Percentiles rank a stretch among this genome's conserved stretches.
phyloP scores from a whole-genome alignment of 1,140 invertebrate species.

The Delia radicum region DNA sequence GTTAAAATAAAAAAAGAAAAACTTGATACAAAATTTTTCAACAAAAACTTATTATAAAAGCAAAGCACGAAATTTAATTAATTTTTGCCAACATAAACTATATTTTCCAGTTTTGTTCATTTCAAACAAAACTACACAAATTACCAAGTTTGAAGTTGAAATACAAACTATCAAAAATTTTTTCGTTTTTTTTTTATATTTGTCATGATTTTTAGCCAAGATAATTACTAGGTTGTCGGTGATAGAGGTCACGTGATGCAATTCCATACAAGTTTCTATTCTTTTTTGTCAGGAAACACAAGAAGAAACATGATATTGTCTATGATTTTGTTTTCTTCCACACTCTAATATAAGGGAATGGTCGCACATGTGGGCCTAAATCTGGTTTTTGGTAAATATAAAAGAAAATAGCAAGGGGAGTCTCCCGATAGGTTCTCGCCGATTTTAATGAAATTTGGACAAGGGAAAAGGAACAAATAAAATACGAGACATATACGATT shows the following conservation, averaged over 20 bases:
- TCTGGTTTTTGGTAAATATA: background rate
- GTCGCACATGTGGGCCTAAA: background rate
- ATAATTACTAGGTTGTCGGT: background rate
- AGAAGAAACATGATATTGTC: background rate
- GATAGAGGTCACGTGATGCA: background rate
- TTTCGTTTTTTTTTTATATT: background rate
- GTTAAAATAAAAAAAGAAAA: too few species aligned
- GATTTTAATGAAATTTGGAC: too few species aligned
- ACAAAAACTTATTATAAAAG: too few species aligned
- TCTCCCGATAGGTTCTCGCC: too few species aligned
- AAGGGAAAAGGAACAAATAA: too few species aligned
- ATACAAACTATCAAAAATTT: background rate
- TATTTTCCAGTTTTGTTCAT: background rate
- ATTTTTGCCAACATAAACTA: slow-evolving; percentile 4
- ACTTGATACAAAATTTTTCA: too few species aligned
- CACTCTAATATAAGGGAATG: too few species aligned
- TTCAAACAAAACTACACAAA: background rate
- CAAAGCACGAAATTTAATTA: background rate
- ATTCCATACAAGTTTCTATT: too few species aligned
- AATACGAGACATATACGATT: too few species aligned
- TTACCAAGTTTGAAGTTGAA: too few species aligned
- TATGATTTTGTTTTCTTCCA: too few species aligned
- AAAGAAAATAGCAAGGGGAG: too few species aligned
- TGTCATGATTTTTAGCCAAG: background rate
- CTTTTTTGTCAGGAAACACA: background rate